A percentile compares a stretch with the other conserved stretches of the same genome.
These are phyloP conservation scores for Phaenicophaeus curvirostris DNA, from an alignment of 2,797 vertebrate species.

Conservation along the genomic window DNA sequence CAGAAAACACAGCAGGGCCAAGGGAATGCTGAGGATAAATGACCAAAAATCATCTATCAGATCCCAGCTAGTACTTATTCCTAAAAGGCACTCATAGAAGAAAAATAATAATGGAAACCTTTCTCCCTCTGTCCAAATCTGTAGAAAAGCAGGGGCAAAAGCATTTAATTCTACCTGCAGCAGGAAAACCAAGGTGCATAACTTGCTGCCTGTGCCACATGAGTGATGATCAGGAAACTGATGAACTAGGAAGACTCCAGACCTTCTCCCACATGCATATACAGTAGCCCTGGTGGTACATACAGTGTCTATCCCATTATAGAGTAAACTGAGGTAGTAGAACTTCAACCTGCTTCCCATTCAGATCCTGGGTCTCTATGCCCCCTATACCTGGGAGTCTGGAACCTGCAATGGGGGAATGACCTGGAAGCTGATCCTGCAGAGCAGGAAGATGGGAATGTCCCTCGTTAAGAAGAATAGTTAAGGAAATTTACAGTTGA, in stretches of 20 bases:
- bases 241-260: background rate
- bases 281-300: background rate
- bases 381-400: background rate
- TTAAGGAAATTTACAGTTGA: background rate
- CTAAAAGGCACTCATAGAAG: background rate
- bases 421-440: background rate
- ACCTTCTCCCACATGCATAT: rapidly evolving
- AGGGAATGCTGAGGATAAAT: background rate
- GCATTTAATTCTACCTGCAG: background rate
- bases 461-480: background rate
- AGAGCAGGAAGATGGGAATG: background rate
- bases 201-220: background rate
- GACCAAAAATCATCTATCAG: background rate
- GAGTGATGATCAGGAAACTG: background rate
- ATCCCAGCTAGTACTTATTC: background rate
- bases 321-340: background rate
- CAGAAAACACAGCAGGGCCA: background rate
- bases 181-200: background rate
- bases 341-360: background rate
- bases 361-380: background rate
- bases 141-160: background rate
- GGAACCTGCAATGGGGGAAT: background rate
- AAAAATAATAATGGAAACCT: background rate
- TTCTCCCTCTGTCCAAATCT: background rate
- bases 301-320: background rate